phyloP scores from a whole-genome alignment of 2,888 invertebrate genomes.

The Pristionchus exspectatus region DNA sequence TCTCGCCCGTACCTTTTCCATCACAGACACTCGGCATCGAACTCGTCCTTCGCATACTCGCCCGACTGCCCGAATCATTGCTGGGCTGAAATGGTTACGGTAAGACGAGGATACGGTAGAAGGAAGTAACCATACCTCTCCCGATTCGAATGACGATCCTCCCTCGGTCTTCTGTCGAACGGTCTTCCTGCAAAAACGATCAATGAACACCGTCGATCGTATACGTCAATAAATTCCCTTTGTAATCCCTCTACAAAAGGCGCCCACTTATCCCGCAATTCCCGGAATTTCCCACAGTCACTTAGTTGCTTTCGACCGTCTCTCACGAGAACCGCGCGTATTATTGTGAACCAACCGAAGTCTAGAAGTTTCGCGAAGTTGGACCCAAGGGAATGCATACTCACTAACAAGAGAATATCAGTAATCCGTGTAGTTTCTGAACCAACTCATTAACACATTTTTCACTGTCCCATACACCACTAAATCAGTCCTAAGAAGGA shows the following conservation, averaged over 20 bases:
- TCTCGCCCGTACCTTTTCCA: slow-evolving; percentile 35
- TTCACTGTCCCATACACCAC: too few relatives aligned
- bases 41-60: slow-evolving; percentile 71
- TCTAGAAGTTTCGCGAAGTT: background rate
- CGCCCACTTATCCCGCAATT: background rate
- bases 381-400: background rate
- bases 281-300: background rate
- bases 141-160: slow-evolving; percentile 45
- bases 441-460: too few relatives aligned
- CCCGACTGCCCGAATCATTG: slow-evolving; percentile 12
- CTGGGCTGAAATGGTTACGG: slow-evolving; percentile 9
- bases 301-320: background rate
- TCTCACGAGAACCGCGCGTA: too few relatives aligned
- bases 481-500: background rate
- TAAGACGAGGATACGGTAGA: background rate
- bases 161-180: slow-evolving; percentile 75
- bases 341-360: background rate
- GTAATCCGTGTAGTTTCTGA: too few relatives aligned
- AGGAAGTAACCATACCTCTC: slow-evolving; percentile 1
- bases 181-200: slow-evolving; percentile 66
- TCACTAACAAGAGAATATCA: too few relatives aligned
- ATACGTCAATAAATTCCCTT: background rate
- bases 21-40: slow-evolving; percentile 77
- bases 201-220: background rate
- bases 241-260: background rate